Conservation (phyloP, 2,113 vertebrate species). For the Ursus arctos region DNA sequence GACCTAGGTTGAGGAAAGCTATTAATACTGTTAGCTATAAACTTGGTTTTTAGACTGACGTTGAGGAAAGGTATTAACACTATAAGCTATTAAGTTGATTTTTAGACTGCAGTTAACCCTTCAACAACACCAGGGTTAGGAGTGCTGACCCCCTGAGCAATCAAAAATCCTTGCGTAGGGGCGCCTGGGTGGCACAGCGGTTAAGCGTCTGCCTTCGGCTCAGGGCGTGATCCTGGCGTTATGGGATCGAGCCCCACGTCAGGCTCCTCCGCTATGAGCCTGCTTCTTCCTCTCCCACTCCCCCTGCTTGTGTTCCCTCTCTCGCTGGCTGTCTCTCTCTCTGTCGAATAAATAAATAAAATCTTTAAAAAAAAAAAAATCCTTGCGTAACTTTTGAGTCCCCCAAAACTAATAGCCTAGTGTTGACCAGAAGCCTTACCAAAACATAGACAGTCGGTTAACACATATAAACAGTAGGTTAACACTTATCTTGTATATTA, state of each 20-base stretch:
- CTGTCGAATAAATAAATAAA: no score
- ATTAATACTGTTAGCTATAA: background rate
- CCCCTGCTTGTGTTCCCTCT: no score
- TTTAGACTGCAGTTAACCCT: background rate
- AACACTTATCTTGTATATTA: background rate
- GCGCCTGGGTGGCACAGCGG: no score
- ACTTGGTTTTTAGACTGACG: background rate
- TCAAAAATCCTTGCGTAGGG: background rate
- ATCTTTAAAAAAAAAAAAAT: background rate
- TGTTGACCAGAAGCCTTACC: background rate
- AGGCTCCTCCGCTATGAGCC: no score
- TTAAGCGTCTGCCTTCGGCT: no score
- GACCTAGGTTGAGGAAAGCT: conserved; percentile 6
- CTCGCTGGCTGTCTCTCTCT: no score
- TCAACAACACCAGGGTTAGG: background rate
- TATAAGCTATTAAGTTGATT: background rate
- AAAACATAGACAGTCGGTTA: background rate
- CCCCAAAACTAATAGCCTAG: background rate
- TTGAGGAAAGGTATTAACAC: background rate
- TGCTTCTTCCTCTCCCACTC: no score
- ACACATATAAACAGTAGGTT: background rate
- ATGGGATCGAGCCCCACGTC: no score
- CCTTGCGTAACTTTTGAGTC: background rate
- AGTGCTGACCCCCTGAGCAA: background rate
- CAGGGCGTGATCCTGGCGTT: no score